phyloP scores from a whole-genome alignment of 2,888 invertebrate genomes.

The Eucera pruinosa region DNA sequence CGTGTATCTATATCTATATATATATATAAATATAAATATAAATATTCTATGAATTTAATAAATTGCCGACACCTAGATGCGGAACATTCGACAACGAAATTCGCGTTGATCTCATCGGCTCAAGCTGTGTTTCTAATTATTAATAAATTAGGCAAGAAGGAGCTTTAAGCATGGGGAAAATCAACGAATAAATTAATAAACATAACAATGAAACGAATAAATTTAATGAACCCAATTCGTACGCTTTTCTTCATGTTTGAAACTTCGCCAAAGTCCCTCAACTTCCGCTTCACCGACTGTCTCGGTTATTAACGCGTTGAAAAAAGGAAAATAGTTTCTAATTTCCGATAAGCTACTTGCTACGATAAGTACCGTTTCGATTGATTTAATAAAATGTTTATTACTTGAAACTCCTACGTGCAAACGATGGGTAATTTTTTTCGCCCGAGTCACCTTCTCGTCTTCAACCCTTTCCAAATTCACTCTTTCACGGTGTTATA shows the following conservation, averaged over 20 bases:
- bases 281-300: slow-evolving; percentile 24
- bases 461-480: background rate
- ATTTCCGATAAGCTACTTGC: slow-evolving; percentile 40
- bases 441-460: background rate
- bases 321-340: slow-evolving; percentile 45
- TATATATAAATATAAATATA: slow-evolving; percentile 55
- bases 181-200: background rate
- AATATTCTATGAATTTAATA: slow-evolving; percentile 60
- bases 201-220: background rate
- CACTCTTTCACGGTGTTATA: too few relatives aligned
- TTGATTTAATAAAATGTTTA: slow-evolving; percentile 67
- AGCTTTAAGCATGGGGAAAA: slow-evolving; percentile 22
- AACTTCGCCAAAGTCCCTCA: background rate
- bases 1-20: slow-evolving; percentile 67
- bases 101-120: slow-evolving; percentile 66
- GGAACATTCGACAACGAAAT: slow-evolving; percentile 59
- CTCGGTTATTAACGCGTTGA: slow-evolving; percentile 18
- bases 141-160: slow-evolving; percentile 11
- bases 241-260: slow-evolving; percentile 7
- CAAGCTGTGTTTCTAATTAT: slow-evolving; percentile 29
- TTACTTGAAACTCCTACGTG: slow-evolving; percentile 48
- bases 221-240: background rate
- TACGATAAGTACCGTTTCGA: slow-evolving; percentile 56
- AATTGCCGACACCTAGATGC: slow-evolving; percentile 38
- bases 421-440: background rate